phyloP scores from a whole-genome alignment of 2,797 vertebrate genomes.

The Muscicapa striata region DNA sequence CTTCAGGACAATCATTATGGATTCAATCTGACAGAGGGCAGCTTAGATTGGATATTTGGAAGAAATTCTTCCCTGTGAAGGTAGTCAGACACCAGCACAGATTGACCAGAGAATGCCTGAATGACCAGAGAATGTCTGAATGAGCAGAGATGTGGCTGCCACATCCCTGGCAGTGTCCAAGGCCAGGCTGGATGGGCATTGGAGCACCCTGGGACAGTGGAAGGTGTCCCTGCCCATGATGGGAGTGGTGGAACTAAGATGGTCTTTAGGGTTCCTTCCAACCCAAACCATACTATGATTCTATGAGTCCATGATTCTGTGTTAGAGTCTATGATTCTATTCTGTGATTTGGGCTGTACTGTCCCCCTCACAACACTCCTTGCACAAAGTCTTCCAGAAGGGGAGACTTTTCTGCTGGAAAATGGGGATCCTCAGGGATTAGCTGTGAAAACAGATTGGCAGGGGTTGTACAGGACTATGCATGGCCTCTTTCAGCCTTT shows the following conservation, averaged over 20 bases:
- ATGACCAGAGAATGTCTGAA: background rate
- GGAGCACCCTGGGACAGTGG: background rate
- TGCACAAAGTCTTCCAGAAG: background rate
- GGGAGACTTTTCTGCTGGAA: background rate
- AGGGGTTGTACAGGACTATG: rapidly evolving
- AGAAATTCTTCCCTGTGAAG: background rate
- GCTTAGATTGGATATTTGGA: background rate
- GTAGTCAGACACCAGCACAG: background rate
- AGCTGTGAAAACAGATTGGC: background rate
- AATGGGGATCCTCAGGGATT: background rate
- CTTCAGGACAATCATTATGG: background rate
- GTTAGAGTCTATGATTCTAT: background rate
- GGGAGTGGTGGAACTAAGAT: background rate
- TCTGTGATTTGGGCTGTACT: background rate
- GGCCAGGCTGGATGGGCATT: background rate
- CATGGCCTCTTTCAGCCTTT: background rate
- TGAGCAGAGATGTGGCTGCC: background rate
- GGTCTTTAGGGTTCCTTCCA: background rate
- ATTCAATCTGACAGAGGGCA: background rate
- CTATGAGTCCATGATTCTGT: background rate
- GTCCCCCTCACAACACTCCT: background rate
- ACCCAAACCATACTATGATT: background rate
- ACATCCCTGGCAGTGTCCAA: background rate
- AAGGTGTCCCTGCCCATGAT: background rate
- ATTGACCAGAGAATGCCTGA: background rate